phyloP scores from a whole-genome alignment of 2,888 invertebrate species.

The Dyspetes luteomarginatus region DNA sequence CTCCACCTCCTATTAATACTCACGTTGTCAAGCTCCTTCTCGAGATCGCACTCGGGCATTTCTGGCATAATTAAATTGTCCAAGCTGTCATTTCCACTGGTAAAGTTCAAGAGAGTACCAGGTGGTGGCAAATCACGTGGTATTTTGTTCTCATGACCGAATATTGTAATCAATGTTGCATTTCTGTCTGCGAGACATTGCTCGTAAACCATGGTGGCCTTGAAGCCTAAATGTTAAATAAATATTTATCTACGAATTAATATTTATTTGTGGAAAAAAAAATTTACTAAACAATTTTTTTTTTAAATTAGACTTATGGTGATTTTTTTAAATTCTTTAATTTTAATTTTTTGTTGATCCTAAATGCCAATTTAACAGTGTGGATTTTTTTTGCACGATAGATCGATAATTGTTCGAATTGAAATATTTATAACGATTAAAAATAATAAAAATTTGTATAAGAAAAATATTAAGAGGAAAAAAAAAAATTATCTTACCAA shows the following conservation, averaged over 20 bases:
- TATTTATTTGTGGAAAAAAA: no score
- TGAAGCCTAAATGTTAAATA: conserved; percentile 86
- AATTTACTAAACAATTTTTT: no score
- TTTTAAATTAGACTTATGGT: no score
- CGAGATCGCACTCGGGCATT: conserved; percentile 91
- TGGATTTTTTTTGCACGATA: no score
- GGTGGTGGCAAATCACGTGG: conserved; percentile 85
- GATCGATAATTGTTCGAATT: neutral
- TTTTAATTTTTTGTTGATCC: no score
- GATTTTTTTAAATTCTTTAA: no score
- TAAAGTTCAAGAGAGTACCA: conserved; percentile 85
- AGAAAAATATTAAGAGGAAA: neutral
- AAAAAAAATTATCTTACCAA: conserved; percentile 85
- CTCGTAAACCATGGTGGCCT: conserved; percentile 93
- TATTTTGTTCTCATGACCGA: conserved; percentile 85
- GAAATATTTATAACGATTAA: neutral
- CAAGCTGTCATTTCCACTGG: conserved; percentile 85
- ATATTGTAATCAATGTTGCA: conserved; percentile 85
- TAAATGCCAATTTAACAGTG: no score
- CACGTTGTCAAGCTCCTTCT: conserved; percentile 95
- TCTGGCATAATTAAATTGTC: conserved; percentile 87
- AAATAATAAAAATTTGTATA: neutral
- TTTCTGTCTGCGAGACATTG: conserved; percentile 88
- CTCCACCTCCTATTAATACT: conserved; percentile 80
- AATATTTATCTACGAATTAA: no score